Evolutionary conservation across 2,113 vertebrate species (phyloP), one percentile per base, ranked within the genome.

Genomic region (Sapajus apella): DNA sequence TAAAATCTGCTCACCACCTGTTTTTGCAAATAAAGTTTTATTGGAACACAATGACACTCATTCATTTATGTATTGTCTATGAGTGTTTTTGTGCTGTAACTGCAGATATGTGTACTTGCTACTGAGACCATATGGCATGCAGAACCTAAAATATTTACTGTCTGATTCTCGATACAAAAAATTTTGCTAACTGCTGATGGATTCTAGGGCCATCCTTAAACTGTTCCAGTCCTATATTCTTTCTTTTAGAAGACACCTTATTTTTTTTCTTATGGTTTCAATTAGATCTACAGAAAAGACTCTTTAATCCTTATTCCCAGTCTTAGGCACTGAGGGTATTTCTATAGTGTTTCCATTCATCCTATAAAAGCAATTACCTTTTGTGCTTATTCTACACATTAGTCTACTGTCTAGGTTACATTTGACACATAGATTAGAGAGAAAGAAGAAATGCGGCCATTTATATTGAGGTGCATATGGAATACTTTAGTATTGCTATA

Each of bases 11-110:
- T 92, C 16, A 12, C 18, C 17, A 43, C 37, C 45, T 64, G 1
- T 87, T 80, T 82, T 7, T 56, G 16, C 12, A 86, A 95, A 95
- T 80, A 73, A 91, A 91, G 75, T 90, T 87, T 89, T 90, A 40
- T 81, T 96, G 77, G 85, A 84, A 50, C 37, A 64, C 27, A 85
- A 27, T 14, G 32, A 52, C 3, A 0, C 23, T 92, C 58, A 21
- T 79, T 93, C 83, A 25, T 90, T 37, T 84, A 35, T 35, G 3
- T 40, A 43, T 75, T 64, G 9, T 77, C 58, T 75, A 9, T 61
- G 27, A 23, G 47, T 84, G 27, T 27, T 87, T 88, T 88, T 50
- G 14, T 25, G 40, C 23, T 40, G 37, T 47, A 56, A 35, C 56
- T 13, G 8, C 27, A 91, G 37, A 21, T 61, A 37, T 45, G n/a